Evolutionary conservation across 2,888 invertebrate genomes (phyloP).

Genomic region (Tortricodes alternella): DNA sequence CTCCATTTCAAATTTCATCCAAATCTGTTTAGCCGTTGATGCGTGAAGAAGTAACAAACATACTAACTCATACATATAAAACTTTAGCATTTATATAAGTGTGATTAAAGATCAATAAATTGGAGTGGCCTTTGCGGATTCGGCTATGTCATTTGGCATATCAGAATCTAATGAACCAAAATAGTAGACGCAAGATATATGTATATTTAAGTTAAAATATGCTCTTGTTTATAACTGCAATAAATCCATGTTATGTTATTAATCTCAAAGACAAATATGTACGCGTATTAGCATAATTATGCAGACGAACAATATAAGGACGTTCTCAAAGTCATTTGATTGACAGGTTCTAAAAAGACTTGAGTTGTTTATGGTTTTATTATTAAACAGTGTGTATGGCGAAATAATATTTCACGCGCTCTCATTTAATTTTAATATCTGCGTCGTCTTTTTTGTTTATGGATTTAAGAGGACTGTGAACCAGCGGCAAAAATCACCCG

Average conservation of each 20-base stretch:
- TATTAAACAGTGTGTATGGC: neutral
- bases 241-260: constrained; percentile 6
- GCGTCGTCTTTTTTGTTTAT: no score
- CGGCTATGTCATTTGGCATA: no score
- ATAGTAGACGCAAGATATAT: neutral
- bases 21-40: no score
- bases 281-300: constrained; percentile 21
- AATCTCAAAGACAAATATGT: constrained; percentile 6
- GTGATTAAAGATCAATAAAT: no score
- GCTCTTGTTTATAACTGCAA: constrained; percentile 7
- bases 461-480: no score
- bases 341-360: constrained; percentile 17
- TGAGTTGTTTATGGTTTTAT: constrained; percentile 11
- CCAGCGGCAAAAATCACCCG: no score
- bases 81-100: no score
- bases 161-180: no score
- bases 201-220: neutral
- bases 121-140: no score
- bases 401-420: neutral
- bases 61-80: no score
- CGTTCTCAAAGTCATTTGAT: constrained; percentile 7
- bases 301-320: constrained; percentile 14
- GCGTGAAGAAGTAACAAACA: no score
- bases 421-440: neutral
- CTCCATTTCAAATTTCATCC: no score